Conservation (phyloP, 2,888 invertebrate species). For the Bellardia bayeri region DNA sequence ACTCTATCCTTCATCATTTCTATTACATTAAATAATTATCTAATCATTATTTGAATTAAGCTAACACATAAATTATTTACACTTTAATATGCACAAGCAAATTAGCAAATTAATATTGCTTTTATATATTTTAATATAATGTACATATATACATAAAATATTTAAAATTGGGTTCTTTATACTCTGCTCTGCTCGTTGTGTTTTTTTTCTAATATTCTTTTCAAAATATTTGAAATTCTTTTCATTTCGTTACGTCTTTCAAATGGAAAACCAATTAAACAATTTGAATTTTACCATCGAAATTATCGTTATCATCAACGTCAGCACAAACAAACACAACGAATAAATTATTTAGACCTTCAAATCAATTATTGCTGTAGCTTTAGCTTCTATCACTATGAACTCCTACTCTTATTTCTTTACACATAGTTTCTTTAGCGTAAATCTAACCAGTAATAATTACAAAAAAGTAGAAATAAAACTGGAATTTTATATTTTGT, state of each 20-base stretch:
- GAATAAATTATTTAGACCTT: slow-evolving; percentile 49
- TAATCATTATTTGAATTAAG: neutral
- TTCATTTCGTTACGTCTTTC: slow-evolving; percentile 45
- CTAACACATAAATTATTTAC: neutral
- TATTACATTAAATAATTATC: neutral
- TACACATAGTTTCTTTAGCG: neutral
- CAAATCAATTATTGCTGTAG: neutral
- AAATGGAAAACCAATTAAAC: slow-evolving; percentile 50
- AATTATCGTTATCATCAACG: neutral
- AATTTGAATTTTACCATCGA: slow-evolving; percentile 46
- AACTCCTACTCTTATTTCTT: neutral
- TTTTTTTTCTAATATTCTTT: neutral
- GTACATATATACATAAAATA: neutral
- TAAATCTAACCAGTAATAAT: neutral
- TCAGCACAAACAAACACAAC: neutral
- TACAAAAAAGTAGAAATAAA: neutral
- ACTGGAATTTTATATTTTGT: neutral
- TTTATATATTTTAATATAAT: neutral
- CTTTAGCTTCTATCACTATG: neutral
- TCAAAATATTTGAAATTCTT: slow-evolving; percentile 34
- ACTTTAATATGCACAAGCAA: neutral
- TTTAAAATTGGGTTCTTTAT: neutral
- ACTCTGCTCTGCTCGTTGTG: neutral
- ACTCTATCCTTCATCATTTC: neutral
- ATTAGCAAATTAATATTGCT: neutral